Conservation (phyloP, 1,140 invertebrate genomes). For the Trichonephila inaurata region DNA sequence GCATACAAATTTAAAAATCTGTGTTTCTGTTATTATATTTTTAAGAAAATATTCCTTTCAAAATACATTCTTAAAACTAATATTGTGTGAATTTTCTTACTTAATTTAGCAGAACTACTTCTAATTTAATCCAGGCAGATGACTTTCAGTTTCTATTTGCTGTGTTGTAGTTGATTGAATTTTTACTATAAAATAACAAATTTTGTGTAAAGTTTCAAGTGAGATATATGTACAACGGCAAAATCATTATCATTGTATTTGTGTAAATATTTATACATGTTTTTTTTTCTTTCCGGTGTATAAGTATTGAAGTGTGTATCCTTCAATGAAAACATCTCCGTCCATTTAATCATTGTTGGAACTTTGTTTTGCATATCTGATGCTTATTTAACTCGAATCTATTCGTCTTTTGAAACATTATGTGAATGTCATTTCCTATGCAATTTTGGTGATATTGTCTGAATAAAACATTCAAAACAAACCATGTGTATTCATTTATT, state of each 20-base stretch:
- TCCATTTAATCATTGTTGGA: constrained; percentile 76
- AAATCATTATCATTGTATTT: constrained; percentile 25
- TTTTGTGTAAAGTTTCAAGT: constrained; percentile 35
- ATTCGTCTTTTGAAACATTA: constrained; percentile 39
- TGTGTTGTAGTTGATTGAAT: neutral
- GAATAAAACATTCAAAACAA: constrained; percentile 60
- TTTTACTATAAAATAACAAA: neutral
- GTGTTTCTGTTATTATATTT: neutral
- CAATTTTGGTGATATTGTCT: constrained; percentile 68
- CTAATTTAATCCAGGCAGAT: neutral
- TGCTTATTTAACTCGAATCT: constrained; percentile 38
- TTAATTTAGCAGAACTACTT: neutral
- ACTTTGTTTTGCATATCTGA: constrained; percentile 52
- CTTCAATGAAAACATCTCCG: constrained; percentile 52
- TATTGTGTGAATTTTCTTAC: neutral
- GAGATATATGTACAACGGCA: constrained; percentile 18
- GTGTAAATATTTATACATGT: constrained; percentile 59
- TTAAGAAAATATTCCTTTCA: neutral
- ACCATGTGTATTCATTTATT: neutral
- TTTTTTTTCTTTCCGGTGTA: constrained; percentile 54
- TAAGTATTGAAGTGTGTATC: constrained; percentile 18
- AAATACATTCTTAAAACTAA: neutral
- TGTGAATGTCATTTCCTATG: constrained; percentile 62
- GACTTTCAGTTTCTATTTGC: neutral
- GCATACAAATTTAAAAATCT: too few relatives aligned